Evolutionary conservation across 2,113 vertebrate genomes (phyloP).

Genomic region (Cariama cristata): DNA sequence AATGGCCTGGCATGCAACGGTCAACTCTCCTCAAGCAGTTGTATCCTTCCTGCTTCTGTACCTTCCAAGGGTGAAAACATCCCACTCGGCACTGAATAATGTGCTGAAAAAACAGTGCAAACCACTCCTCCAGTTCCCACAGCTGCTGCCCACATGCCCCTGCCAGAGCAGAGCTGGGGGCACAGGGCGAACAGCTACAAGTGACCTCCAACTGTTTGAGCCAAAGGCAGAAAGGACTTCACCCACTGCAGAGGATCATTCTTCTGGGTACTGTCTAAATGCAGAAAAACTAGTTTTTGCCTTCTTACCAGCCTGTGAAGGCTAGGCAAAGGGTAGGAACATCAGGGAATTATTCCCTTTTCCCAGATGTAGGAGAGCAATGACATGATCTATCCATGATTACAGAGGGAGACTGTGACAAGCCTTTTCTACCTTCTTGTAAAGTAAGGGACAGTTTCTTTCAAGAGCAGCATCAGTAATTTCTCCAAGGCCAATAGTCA

Average conservation of each 20-base stretch:
- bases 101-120: background rate
- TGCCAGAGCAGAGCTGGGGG: background rate
- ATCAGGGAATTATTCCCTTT: background rate
- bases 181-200: background rate
- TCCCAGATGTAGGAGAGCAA: background rate
- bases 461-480: background rate
- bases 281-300: background rate
- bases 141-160: background rate
- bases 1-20: background rate
- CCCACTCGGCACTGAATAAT: background rate
- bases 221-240: background rate
- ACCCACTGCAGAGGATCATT: background rate
- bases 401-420: background rate
- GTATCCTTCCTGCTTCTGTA: background rate
- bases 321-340: background rate
- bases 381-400: background rate
- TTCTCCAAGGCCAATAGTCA: slow-evolving; percentile 20
- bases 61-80: background rate
- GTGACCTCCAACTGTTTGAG: background rate
- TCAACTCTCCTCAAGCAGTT: background rate
- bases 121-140: background rate
- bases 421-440: background rate
- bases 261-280: background rate
- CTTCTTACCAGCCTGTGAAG: background rate
- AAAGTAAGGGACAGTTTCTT: background rate